phyloP scores from a whole-genome alignment of 2,888 invertebrate species.

The Eristalinus aeneus region DNA sequence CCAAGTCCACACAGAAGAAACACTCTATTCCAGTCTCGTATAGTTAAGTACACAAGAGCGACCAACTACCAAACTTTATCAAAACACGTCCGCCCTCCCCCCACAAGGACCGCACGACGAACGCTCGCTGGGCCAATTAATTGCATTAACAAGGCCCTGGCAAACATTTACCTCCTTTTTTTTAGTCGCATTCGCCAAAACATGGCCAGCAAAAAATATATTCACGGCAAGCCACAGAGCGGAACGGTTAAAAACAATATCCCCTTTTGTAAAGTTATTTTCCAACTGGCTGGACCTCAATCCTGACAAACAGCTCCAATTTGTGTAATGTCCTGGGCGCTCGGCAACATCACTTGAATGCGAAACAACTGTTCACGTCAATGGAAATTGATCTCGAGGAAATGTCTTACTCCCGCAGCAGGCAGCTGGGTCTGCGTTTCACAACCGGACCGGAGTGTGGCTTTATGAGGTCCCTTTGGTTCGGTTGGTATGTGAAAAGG shows the following conservation, averaged over 20 bases:
- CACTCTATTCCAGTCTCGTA: not conserved
- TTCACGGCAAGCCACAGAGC: not conserved
- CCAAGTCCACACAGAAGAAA: too few relatives aligned
- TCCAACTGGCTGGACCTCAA: not conserved
- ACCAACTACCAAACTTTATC: not conserved
- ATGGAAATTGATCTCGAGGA: slow-evolving; percentile 16
- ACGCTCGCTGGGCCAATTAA: not conserved
- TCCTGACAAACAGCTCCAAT: not conserved
- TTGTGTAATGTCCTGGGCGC: slow-evolving; percentile 12
- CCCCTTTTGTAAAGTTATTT: not conserved
- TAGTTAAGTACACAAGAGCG: not conserved
- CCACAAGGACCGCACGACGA: not conserved
- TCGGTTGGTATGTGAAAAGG: not conserved
- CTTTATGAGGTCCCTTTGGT: not conserved
- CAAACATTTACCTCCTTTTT: not conserved
- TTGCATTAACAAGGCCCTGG: not conserved
- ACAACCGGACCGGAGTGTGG: not conserved
- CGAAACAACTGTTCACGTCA: slow-evolving; percentile 2
- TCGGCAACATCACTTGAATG: not conserved
- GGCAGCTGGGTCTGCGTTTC: not conserved
- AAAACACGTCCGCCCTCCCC: not conserved
- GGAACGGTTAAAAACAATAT: not conserved
- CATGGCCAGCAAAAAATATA: not conserved
- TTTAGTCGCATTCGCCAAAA: not conserved
- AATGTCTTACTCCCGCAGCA: slow-evolving; percentile 12